Conservation (phyloP, 2,797 vertebrate genomes). For the Anabacerthia variegaticeps region DNA sequence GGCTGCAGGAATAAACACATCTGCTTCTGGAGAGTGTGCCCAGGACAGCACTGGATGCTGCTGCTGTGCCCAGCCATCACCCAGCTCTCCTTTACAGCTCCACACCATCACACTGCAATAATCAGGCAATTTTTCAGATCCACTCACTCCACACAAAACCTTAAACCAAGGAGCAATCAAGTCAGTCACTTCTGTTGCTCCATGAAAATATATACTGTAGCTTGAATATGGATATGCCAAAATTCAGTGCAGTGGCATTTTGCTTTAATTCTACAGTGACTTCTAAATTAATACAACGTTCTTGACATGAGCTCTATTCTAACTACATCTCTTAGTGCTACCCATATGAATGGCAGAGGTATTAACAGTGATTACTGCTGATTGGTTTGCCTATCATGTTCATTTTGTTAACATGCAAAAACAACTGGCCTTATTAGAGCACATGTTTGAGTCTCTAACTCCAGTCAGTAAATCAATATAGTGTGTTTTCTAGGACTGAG, state of each 20-base stretch:
- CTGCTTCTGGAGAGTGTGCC: accelerated
- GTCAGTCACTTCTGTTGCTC: not conserved
- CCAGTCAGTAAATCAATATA: constrained; percentile 61
- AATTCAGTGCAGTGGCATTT: not conserved
- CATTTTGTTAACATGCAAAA: constrained; percentile 67
- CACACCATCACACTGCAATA: not conserved
- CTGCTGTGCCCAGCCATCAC: not conserved
- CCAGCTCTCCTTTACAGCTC: not conserved
- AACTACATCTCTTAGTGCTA: constrained; percentile 37
- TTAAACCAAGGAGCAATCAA: not conserved
- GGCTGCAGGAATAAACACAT: not conserved
- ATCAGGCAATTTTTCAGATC: not conserved
- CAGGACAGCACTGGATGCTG: not conserved
- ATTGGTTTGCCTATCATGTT: constrained; percentile 62
- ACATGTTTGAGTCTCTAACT: constrained; percentile 48
- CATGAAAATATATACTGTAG: not conserved
- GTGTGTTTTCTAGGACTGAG: constrained; percentile 40
- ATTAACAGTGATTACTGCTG: constrained; percentile 66
- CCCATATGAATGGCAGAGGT: constrained; percentile 47
- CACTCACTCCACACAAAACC: not conserved
- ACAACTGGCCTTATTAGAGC: constrained; percentile 60
- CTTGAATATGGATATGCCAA: not conserved
- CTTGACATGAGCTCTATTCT: not conserved
- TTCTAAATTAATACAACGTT: not conserved
- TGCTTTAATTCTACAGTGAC: not conserved